Evolutionary conservation across 1,140 invertebrate genomes (phyloP).

Genomic region (Subanguina moxae): DNA sequence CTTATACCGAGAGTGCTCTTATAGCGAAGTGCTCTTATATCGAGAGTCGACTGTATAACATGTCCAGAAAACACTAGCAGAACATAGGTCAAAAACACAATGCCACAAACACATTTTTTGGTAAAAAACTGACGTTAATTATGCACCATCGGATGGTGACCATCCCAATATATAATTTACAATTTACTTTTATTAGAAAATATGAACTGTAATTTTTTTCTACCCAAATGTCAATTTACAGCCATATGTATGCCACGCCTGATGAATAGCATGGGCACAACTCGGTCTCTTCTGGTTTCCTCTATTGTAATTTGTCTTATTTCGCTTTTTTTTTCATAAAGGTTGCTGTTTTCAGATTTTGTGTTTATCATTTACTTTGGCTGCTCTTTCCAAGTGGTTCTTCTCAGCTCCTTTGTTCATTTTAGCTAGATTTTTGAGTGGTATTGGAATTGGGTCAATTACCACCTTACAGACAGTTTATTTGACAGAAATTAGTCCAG

Average conservation of each 20-base stretch:
- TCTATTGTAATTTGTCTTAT: not conserved
- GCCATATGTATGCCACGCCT: constrained; percentile 16
- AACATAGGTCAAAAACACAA: too few species aligned
- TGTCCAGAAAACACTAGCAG: too few species aligned
- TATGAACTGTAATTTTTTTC: too few species aligned
- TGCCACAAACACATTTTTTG: too few species aligned
- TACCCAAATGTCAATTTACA: not conserved
- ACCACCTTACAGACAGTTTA: constrained; percentile 36
- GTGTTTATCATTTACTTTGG: constrained; percentile 28
- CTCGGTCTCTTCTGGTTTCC: constrained; percentile 3
- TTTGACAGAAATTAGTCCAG: constrained; percentile 33
- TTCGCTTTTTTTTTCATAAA: not conserved
- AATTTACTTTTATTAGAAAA: too few species aligned
- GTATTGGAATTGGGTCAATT: constrained; percentile 30
- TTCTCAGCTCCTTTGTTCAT: constrained; percentile 26
- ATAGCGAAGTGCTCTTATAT: too few species aligned
- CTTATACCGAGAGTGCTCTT: too few species aligned
- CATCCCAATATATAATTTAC: too few species aligned
- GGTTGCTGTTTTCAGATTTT: constrained; percentile 21
- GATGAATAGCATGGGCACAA: constrained; percentile 11
- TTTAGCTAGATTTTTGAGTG: constrained; percentile 28
- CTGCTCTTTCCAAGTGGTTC: constrained; percentile 16
- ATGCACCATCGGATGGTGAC: too few species aligned
- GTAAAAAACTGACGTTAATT: too few species aligned
- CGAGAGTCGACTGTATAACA: too few species aligned